Percentiles rank a stretch among this genome's conserved stretches.
Evolutionary conservation across 2,797 vertebrate species (phyloP).

Genomic region (Paguma larvata): DNA sequence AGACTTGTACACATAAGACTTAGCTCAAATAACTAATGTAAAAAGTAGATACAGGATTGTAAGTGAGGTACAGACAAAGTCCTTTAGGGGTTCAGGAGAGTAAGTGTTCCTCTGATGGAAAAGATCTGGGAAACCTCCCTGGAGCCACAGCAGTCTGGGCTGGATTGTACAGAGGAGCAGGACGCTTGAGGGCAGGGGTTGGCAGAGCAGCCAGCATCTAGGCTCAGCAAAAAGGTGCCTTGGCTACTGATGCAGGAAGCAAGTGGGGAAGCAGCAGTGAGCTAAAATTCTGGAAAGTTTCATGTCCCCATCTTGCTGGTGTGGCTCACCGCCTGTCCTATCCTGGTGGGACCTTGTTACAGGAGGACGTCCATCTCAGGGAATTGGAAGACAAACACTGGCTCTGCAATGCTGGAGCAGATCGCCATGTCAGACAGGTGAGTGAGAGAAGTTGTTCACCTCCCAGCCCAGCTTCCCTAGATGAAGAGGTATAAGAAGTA

Average conservation of each 20-base stretch:
- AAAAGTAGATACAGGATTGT: background rate
- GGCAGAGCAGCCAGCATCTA: background rate
- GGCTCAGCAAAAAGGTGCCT: background rate
- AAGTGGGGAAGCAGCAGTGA: background rate
- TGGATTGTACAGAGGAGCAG: background rate
- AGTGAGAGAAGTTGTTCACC: constrained; percentile 77
- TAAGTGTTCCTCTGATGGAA: background rate
- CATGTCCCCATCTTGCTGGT: background rate
- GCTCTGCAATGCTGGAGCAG: constrained; percentile 99
- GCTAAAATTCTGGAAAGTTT: background rate
- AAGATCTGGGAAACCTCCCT: background rate
- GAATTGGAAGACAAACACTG: constrained; percentile 99
- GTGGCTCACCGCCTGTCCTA: constrained; percentile 13
- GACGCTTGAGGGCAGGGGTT: background rate
- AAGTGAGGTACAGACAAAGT: background rate
- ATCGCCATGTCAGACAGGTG: constrained; percentile 99
- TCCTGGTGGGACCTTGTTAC: constrained; percentile 62
- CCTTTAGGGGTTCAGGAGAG: background rate
- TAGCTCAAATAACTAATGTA: constrained; percentile 26
- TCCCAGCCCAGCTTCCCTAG: background rate
- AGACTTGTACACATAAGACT: background rate
- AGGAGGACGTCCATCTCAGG: constrained; percentile 99
- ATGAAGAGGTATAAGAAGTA: background rate
- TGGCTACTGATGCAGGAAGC: background rate
- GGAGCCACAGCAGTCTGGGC: background rate